These are phyloP conservation scores for Mya arenaria DNA, from an alignment of 1,140 invertebrate genomes.

Conservation along the genomic window DNA sequence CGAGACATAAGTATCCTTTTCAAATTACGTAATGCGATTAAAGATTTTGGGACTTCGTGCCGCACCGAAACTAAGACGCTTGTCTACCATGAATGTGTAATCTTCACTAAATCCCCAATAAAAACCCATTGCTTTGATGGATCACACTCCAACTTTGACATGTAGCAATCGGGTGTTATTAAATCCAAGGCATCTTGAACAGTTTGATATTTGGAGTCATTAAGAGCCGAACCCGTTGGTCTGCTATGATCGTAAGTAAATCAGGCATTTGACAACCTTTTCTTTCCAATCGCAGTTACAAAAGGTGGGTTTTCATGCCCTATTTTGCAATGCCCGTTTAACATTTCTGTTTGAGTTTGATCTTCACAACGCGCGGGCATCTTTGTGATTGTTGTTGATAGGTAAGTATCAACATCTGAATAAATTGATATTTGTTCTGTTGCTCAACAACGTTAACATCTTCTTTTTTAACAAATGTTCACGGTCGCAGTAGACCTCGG, in stretches of 20 bases:
- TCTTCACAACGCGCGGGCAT: constrained; percentile 28
- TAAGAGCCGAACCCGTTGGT: not conserved
- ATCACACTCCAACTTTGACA: constrained; percentile 31
- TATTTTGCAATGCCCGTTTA: constrained; percentile 5
- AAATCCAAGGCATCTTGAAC: not conserved
- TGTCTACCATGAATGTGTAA: not conserved
- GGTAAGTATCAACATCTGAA: constrained; percentile 11
- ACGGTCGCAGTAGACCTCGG: no score
- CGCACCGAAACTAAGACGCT: not conserved
- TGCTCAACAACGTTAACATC: no score
- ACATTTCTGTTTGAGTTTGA: constrained; percentile 12
- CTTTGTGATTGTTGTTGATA: not conserved
- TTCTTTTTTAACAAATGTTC: no score
- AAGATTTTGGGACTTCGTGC: not conserved
- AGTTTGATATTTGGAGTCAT: constrained; percentile 6
- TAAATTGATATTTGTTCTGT: no score
- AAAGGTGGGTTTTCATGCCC: not conserved
- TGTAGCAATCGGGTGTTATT: not conserved
- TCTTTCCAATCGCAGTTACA: constrained; percentile 9
- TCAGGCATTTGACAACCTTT: not conserved
- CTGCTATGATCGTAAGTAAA: not conserved
- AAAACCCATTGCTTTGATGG: constrained; percentile 14
- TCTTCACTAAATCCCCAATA: constrained; percentile 16
- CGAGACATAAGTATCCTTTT: not conserved
- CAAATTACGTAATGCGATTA: not conserved